Evolutionary conservation across 2,797 vertebrate species (phyloP).

Genomic region (Morus bassanus): DNA sequence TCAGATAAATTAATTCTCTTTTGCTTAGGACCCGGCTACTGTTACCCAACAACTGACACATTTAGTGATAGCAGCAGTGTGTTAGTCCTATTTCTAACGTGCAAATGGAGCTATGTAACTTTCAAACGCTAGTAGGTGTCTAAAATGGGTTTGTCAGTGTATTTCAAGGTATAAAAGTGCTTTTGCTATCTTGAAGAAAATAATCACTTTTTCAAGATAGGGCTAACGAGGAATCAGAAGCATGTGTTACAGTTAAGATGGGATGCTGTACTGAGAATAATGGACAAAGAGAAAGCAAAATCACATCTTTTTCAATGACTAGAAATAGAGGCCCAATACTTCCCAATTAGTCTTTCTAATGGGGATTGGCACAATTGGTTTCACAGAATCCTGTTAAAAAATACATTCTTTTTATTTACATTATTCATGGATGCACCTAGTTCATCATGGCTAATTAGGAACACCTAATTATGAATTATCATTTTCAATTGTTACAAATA

Average conservation of each 20-base stretch:
- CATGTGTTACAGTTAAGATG: background rate
- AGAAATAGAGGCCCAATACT: background rate
- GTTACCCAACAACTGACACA: background rate
- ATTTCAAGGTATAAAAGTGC: background rate
- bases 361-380: background rate
- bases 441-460: slow-evolving; percentile 81
- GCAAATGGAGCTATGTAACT: background rate
- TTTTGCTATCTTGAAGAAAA: background rate
- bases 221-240: background rate
- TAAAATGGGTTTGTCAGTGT: background rate
- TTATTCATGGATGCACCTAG: slow-evolving; percentile 62
- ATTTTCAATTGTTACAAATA: slow-evolving; percentile 70
- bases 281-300: background rate
- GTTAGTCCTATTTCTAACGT: background rate
- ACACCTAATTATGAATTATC: slow-evolving; percentile 73
- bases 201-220: background rate
- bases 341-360: slow-evolving; percentile 10
- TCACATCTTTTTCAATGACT: background rate
- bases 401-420: slow-evolving; percentile 51
- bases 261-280: background rate
- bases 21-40: background rate
- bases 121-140: background rate
- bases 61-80: background rate
- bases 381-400: background rate
- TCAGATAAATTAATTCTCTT: background rate